Percentiles rank a stretch among this genome's conserved stretches.
These are phyloP conservation scores for Drosophila pruinosa DNA, from an alignment of 1,140 invertebrate genomes.

Conservation along the genomic window DNA sequence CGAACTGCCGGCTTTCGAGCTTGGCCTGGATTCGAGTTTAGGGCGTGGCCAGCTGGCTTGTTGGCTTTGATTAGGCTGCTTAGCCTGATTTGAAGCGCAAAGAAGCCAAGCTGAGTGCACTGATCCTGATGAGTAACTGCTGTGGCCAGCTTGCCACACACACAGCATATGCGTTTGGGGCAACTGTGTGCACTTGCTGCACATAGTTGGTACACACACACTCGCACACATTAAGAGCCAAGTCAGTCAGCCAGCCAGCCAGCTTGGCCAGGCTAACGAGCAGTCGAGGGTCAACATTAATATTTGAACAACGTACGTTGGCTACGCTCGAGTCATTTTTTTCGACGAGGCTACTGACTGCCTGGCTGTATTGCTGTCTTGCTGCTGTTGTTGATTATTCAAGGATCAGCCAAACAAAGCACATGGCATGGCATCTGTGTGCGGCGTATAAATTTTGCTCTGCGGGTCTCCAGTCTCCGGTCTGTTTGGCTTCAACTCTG, in stretches of 20 bases:
- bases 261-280: conserved; percentile 60
- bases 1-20: neutral
- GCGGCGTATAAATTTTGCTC: conserved; percentile 63
- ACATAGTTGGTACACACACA: conserved; percentile 14
- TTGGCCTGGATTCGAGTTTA: neutral
- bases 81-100: conserved; percentile 24
- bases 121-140: conserved; percentile 33
- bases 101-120: conserved; percentile 1
- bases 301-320: conserved; percentile 75
- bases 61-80: conserved; percentile 25
- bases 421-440: conserved; percentile 65
- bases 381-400: conserved; percentile 75
- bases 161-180: conserved; percentile 3
- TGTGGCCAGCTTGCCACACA: neutral
- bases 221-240: neutral
- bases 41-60: conserved; percentile 3
- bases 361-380: conserved; percentile 1
- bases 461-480: conserved; percentile 15
- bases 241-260: neutral
- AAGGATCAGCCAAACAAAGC: conserved; percentile 80
- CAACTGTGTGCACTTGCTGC: conserved; percentile 3
- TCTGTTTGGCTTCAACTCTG: neutral
- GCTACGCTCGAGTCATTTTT: conserved; percentile 51
- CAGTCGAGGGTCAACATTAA: conserved; percentile 77
- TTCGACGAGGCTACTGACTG: conserved; percentile 7